A percentile compares a stretch with the other conserved stretches of the same genome.
These are phyloP conservation scores for Sarcophaga bullata DNA, from an alignment of 1,140 invertebrate species.

Conservation along the genomic window DNA sequence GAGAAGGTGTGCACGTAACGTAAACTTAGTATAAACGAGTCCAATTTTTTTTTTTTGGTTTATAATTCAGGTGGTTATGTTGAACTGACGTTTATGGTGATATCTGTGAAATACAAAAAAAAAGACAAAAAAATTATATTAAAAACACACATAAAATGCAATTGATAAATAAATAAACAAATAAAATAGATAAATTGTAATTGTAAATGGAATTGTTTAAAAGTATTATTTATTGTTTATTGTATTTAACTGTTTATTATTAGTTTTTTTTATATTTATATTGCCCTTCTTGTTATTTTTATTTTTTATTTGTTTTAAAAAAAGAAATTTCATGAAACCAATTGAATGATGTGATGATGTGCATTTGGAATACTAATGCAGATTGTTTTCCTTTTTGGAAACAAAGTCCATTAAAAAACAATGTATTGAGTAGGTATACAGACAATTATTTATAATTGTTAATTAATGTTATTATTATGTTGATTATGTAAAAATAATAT, in stretches of 20 bases:
- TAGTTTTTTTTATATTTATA: no score
- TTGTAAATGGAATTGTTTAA: neutral
- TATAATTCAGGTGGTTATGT: neutral
- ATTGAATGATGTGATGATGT: neutral
- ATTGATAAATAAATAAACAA: neutral
- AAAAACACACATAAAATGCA: neutral
- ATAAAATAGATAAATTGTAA: neutral
- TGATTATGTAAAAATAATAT: no score
- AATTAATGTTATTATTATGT: no score
- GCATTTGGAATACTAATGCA: neutral
- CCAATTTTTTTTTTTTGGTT: neutral
- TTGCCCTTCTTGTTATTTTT: neutral
- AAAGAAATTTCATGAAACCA: neutral
- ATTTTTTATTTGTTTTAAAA: constrained; percentile 5
- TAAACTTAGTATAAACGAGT: no score
- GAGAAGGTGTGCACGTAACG: no score
- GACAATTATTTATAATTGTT: no score
- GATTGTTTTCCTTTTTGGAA: neutral
- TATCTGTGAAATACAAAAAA: neutral
- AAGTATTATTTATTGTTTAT: neutral
- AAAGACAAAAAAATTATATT: neutral
- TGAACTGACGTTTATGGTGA: constrained; percentile 14
- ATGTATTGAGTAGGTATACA: no score
- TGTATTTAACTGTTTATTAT: neutral
- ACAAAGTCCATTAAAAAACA: no score